Evolutionary conservation across 1,140 invertebrate genomes (phyloP).

Genomic region (Acromyrmex heyeri): DNA sequence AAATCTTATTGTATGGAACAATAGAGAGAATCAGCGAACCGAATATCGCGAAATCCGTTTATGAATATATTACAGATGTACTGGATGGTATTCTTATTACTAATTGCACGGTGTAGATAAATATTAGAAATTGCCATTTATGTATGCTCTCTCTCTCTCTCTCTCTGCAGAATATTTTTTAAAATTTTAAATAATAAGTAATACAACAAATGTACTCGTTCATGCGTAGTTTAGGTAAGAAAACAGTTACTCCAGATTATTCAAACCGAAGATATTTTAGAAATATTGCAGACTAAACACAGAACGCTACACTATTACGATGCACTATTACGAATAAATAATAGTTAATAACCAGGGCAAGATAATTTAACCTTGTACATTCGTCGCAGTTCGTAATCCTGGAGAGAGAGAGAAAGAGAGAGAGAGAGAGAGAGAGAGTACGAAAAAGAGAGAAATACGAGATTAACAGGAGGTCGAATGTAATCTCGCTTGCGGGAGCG

Average conservation of each 20-base stretch:
- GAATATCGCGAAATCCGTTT: background rate
- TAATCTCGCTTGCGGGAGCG: slow-evolving; percentile 29
- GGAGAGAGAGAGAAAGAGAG: background rate
- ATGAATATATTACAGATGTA: background rate
- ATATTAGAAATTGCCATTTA: background rate
- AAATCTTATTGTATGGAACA: background rate
- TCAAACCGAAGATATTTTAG: background rate
- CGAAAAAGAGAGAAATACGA: slow-evolving; percentile 27
- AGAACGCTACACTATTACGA: background rate
- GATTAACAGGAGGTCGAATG: slow-evolving; percentile 55
- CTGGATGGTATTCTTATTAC: background rate
- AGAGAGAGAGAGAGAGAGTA: background rate
- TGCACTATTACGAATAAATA: slow-evolving; percentile 33
- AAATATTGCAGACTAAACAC: background rate
- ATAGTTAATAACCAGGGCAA: slow-evolving; percentile 17
- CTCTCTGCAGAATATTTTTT: background rate
- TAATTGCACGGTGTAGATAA: background rate
- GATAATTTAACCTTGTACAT: slow-evolving; percentile 11
- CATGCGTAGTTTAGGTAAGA: background rate
- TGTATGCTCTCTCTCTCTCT: too few species aligned
- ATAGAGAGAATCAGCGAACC: background rate
- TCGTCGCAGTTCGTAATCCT: slow-evolving; percentile 22
- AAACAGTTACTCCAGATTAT: background rate
- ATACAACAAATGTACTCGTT: background rate
- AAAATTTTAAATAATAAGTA: background rate